phyloP scores from a whole-genome alignment of 1,140 invertebrate genomes.

The Drosophila pseudoananassae region DNA sequence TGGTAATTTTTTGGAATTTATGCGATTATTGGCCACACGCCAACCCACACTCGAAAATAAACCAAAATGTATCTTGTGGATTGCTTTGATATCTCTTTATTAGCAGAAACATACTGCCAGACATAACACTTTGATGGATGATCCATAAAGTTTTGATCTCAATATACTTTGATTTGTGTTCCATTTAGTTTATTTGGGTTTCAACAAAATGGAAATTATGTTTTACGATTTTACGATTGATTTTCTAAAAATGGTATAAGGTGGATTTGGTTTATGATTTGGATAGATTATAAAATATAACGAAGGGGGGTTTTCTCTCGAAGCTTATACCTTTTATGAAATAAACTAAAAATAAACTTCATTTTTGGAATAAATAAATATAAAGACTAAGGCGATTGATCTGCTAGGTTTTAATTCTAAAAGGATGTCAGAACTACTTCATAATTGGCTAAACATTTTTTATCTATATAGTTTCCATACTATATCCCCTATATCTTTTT shows the following conservation, averaged over 20 bases:
- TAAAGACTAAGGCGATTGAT: too few species aligned
- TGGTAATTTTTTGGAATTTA: slow-evolving; percentile 22
- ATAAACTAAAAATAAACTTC: too few species aligned
- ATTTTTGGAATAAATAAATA: too few species aligned
- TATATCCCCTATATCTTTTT: background rate
- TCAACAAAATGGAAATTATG: slow-evolving; percentile 3
- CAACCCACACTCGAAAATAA: slow-evolving; percentile 39
- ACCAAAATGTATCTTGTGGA: slow-evolving; percentile 20
- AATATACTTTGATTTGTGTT: slow-evolving; percentile 25
- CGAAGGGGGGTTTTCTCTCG: background rate
- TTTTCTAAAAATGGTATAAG: background rate
- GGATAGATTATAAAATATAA: background rate
- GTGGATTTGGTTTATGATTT: background rate
- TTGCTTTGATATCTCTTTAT: slow-evolving; percentile 10
- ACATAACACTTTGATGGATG: slow-evolving; percentile 22
- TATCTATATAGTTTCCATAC: too few species aligned
- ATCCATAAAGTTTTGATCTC: slow-evolving; percentile 25
- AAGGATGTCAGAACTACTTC: too few species aligned
- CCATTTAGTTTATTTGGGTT: slow-evolving; percentile 3
- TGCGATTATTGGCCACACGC: slow-evolving; percentile 69
- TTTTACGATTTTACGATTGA: background rate
- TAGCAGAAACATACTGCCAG: background rate
- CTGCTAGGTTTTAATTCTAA: too few species aligned
- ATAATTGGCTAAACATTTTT: too few species aligned
- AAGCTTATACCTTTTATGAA: background rate